A percentile compares a stretch with the other conserved stretches of the same genome.
Evolutionary conservation across 2,888 invertebrate genomes (phyloP).

Genomic region (Meiosimyza platycephala): DNA sequence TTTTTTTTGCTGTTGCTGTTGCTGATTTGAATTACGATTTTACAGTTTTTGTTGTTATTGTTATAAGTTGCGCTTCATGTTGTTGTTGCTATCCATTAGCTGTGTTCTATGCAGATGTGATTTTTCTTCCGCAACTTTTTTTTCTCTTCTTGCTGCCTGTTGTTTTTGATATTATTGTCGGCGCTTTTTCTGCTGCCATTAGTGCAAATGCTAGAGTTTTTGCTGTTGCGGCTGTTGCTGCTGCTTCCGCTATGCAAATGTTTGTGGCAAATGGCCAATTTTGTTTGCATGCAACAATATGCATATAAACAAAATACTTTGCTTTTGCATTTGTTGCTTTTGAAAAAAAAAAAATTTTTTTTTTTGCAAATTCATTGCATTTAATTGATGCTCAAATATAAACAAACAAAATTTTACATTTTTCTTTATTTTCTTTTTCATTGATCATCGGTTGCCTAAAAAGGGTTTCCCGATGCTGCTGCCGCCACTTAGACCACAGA

Average conservation of each 20-base stretch:
- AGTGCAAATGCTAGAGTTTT: background rate
- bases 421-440: too few relatives aligned
- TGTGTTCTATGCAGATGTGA: constrained; percentile 30
- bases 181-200: background rate
- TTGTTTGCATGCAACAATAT: constrained; percentile 1
- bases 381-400: constrained; percentile 58
- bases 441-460: constrained; percentile 50
- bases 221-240: background rate
- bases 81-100: constrained; percentile 29
- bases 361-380: constrained; percentile 50
- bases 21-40: constrained; percentile 25
- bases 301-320: background rate
- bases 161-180: constrained; percentile 16
- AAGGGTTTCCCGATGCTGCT: constrained; percentile 44
- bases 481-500: background rate
- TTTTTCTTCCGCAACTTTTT: background rate
- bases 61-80: constrained; percentile 1
- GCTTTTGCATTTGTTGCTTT: constrained; percentile 6
- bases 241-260: constrained; percentile 27
- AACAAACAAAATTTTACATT: constrained; percentile 46
- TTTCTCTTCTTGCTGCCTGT: background rate
- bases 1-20: constrained; percentile 2
- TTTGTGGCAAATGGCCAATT: constrained; percentile 1
- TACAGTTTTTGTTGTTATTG: constrained; percentile 13
- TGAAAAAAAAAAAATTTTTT: constrained; percentile 26